Evolutionary conservation across 2,888 invertebrate species (phyloP).

Genomic region (Pyrrhia umbra): DNA sequence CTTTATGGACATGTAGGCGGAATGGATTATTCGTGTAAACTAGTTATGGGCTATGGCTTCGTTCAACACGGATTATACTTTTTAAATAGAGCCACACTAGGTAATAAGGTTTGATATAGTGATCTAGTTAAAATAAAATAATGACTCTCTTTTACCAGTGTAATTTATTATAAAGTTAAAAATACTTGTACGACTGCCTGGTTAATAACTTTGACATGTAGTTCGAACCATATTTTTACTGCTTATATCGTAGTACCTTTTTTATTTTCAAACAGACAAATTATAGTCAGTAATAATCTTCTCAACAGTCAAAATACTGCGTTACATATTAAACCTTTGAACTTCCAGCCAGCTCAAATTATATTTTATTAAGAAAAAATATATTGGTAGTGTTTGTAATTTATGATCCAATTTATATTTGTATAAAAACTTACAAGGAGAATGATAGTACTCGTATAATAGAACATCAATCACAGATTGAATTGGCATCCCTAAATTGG

Average conservation of each 20-base stretch:
- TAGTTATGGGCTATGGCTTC: constrained; percentile 59
- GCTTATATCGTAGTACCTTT: no score
- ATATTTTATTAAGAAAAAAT: constrained; percentile 44
- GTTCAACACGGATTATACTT: constrained; percentile 55
- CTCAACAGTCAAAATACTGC: background rate
- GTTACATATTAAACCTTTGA: background rate
- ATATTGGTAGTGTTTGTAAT: constrained; percentile 57
- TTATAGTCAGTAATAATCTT: background rate
- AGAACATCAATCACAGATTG: constrained; percentile 71
- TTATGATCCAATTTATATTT: constrained; percentile 75
- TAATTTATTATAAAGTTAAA: constrained; percentile 5
- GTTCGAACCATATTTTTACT: no score
- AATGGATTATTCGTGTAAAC: constrained; percentile 63
- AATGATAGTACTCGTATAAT: constrained; percentile 63
- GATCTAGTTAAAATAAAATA: constrained; percentile 17
- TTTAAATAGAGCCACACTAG: constrained; percentile 34
- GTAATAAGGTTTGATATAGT: constrained; percentile 39
- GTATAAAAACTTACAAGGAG: constrained; percentile 65
- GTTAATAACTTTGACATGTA: no score
- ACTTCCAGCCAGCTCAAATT: constrained; percentile 28
- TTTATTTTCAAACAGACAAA: no score
- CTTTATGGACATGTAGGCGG: constrained; percentile 71
- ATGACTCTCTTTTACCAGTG: background rate
- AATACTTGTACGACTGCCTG: no score
- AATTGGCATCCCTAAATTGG: constrained; percentile 68